These are phyloP conservation scores for Sebastes taczanowskii DNA, from an alignment of 2,797 vertebrate genomes.

Conservation along the genomic window DNA sequence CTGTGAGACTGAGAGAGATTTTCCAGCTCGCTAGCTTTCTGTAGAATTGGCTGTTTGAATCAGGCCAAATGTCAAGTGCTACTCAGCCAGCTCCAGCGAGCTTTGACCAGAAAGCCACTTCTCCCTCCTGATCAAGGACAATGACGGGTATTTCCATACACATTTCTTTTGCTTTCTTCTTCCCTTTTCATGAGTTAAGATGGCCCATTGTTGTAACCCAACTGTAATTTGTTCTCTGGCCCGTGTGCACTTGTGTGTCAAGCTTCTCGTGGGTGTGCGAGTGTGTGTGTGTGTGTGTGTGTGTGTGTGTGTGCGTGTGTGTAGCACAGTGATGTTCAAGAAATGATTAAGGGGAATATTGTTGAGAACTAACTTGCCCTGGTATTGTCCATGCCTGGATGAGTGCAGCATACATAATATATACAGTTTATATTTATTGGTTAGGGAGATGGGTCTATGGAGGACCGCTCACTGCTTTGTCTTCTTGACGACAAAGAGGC, in stretches of 20 bases:
- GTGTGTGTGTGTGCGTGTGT: conserved; percentile 50
- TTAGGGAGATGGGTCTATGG: conserved; percentile 63
- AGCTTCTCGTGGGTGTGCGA: conserved; percentile 68
- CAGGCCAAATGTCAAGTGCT: conserved; percentile 85
- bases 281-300: conserved; percentile 37
- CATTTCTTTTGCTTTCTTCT: conserved; percentile 60
- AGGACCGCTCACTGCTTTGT: conserved; percentile 58
- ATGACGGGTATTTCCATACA: conserved; percentile 76
- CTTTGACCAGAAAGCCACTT: conserved; percentile 73
- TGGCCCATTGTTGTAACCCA: conserved; percentile 73
- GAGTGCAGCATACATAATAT: conserved; percentile 80
- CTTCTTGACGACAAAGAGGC: conserved; percentile 68
- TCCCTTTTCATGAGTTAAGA: conserved; percentile 55
- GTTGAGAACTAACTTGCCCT: conserved; percentile 73
- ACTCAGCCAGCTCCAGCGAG: conserved; percentile 71
- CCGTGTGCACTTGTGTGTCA: conserved; percentile 76
- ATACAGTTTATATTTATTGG: conserved; percentile 86
- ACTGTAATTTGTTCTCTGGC: conserved; percentile 78
- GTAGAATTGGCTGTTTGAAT: conserved; percentile 80
- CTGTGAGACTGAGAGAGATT: conserved; percentile 61
- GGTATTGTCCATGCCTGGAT: conserved; percentile 74
- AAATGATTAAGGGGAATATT: conserved; percentile 77
- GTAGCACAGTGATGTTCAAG: conserved; percentile 75
- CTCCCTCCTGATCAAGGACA: conserved; percentile 71
- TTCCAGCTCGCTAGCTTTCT: conserved; percentile 75